A percentile compares a stretch with the other conserved stretches of the same genome.
Evolutionary conservation across 1,140 invertebrate genomes (phyloP).

Genomic region (Vanessa atalanta): DNA sequence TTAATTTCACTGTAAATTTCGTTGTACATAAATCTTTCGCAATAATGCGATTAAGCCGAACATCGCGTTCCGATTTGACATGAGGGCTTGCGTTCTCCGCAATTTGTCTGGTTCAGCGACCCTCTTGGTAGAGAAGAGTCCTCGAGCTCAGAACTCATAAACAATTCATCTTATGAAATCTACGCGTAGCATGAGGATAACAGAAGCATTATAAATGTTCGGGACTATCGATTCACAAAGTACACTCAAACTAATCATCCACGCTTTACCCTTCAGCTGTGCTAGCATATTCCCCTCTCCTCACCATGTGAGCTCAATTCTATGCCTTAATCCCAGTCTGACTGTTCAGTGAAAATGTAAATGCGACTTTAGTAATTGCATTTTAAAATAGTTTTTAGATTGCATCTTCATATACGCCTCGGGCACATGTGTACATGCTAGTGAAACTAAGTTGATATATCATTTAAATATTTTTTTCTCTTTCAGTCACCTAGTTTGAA

Average conservation of each 20-base stretch:
- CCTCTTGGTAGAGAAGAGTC: conserved; percentile 52
- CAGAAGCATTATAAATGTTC: conserved; percentile 54
- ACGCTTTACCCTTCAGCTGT: conserved; percentile 38
- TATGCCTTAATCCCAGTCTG: conserved; percentile 51
- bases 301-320: conserved; percentile 43
- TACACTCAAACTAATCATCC: conserved; percentile 36
- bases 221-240: conserved; percentile 53
- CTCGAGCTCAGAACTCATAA: conserved; percentile 46
- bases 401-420: conserved; percentile 30
- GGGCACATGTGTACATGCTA: conserved; percentile 43
- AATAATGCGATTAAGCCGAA: conserved; percentile 60
- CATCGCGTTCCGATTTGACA: conserved; percentile 51
- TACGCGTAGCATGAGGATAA: conserved; percentile 46
- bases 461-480: neutral
- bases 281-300: conserved; percentile 45
- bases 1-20: conserved; percentile 39
- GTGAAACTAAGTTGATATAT: neutral
- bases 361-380: conserved; percentile 49
- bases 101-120: conserved; percentile 72
- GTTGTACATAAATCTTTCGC: conserved; percentile 53
- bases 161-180: conserved; percentile 62
- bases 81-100: conserved; percentile 51
- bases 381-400: conserved; percentile 50
- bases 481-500: neutral
- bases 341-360: conserved; percentile 41